Percentiles rank a stretch among this genome's conserved stretches.
These are phyloP conservation scores for Cydia pomonella DNA, from an alignment of 1,140 invertebrate species.

Conservation along the genomic window DNA sequence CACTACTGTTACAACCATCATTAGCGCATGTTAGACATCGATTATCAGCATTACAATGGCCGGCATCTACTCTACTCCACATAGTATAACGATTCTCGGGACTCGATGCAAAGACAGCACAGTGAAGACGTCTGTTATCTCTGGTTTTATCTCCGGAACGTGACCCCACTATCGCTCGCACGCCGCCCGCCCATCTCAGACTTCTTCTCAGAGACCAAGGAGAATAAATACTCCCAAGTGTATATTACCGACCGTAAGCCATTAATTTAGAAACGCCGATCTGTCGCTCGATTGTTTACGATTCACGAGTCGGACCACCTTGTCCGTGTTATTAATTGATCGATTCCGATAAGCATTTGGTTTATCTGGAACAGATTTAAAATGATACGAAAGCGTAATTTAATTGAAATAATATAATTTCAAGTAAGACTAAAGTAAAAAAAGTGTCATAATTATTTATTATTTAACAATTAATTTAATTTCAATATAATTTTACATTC, in stretches of 20 bases:
- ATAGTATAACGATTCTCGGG: slow-evolving; percentile 43
- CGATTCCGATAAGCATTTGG: slow-evolving; percentile 50
- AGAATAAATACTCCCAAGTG: slow-evolving; percentile 60
- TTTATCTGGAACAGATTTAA: slow-evolving; percentile 5
- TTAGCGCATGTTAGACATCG: slow-evolving; percentile 35
- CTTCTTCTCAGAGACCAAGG: slow-evolving; percentile 52
- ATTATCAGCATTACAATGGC: slow-evolving; percentile 18
- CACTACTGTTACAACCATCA: slow-evolving; percentile 29
- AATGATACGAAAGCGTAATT: background rate
- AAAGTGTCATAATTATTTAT: no score
- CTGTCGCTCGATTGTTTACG: slow-evolving; percentile 63
- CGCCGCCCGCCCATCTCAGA: slow-evolving; percentile 63
- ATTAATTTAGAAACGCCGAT: slow-evolving; percentile 68
- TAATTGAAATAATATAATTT: background rate
- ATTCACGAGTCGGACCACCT: slow-evolving; percentile 58
- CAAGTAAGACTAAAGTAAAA: no score
- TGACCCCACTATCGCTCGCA: slow-evolving; percentile 63
- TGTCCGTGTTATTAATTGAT: slow-evolving; percentile 68
- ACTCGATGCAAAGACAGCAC: slow-evolving; percentile 57
- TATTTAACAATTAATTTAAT: no score
- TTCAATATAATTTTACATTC: no score
- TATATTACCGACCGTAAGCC: slow-evolving; percentile 51
- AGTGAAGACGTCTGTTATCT: slow-evolving; percentile 65
- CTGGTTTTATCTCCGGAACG: slow-evolving; percentile 63
- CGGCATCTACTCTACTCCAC: slow-evolving; percentile 17